A percentile compares a stretch with the other conserved stretches of the same genome.
Evolutionary conservation across 2,113 vertebrate genomes (phyloP).

Genomic region (Lycaon pictus): DNA sequence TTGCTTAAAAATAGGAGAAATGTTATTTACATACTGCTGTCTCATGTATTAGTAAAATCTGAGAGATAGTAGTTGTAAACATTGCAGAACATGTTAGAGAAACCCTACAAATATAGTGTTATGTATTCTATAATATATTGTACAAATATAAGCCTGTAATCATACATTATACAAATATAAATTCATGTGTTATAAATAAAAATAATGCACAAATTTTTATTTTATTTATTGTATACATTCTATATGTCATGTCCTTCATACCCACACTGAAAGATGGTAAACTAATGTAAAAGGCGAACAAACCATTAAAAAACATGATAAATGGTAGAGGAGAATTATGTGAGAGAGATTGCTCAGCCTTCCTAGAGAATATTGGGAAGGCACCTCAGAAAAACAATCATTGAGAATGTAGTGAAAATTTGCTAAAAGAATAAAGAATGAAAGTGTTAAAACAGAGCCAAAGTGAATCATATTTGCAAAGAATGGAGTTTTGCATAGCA

Average conservation of each 20-base stretch:
- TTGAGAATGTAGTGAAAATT: not conserved
- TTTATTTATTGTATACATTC: not conserved
- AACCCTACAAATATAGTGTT: not conserved
- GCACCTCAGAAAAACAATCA: not conserved
- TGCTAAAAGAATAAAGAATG: not conserved
- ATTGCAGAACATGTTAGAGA: not conserved
- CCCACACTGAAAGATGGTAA: not conserved
- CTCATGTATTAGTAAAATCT: not conserved
- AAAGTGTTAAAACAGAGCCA: not conserved
- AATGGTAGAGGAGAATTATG: not conserved
- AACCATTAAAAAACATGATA: not conserved
- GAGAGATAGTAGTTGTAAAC: not conserved
- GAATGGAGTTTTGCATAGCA: fast-evolving
- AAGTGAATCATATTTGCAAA: not conserved
- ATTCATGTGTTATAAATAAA: not conserved
- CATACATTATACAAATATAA: not conserved
- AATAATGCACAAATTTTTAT: not conserved
- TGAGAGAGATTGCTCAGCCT: not conserved
- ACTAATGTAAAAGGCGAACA: not conserved
- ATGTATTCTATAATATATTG: not conserved
- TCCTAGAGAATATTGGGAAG: not conserved
- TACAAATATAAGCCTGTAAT: not conserved
- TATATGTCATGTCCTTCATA: not conserved
- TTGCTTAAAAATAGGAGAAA: conserved; percentile 7
- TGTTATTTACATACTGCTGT: not conserved